Conservation (phyloP, 37 sponge, comb jelly and placozoan genomes). For the Chondrilla cf. caribensis region DNA sequence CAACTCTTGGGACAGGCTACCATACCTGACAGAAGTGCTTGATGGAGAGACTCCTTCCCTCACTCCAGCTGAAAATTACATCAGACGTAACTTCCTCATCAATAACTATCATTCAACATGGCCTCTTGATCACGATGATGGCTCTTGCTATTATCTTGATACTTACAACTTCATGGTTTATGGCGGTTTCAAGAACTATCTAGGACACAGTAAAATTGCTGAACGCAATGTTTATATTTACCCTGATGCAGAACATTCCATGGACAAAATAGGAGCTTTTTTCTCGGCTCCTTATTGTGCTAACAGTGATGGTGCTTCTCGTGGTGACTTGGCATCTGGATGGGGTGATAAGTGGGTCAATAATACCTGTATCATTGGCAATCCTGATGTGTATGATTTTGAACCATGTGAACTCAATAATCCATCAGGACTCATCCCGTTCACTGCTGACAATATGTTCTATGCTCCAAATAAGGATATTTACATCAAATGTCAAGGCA, state of each 20-base stretch:
- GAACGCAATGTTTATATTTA: slow-evolving; percentile 43
- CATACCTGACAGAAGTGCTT: slow-evolving; percentile 25
- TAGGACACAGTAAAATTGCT: slow-evolving; percentile 43
- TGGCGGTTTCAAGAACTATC: slow-evolving; percentile 52
- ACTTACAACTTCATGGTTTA: slow-evolving; percentile 53
- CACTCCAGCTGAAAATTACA: slow-evolving; percentile 22
- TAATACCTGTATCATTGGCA: slow-evolving; percentile 57
- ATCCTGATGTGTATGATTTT: slow-evolving; percentile 39
- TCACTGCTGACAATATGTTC: slow-evolving; percentile 51
- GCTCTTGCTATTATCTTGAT: slow-evolving; percentile 56
- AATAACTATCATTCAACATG: slow-evolving; percentile 50
- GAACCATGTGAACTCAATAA: slow-evolving; percentile 23
- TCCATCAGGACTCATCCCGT: slow-evolving; percentile 36
- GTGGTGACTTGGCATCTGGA: slow-evolving; percentile 32
- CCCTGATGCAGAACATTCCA: slow-evolving; percentile 29
- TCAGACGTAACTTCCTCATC: slow-evolving; percentile 45
- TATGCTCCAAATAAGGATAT: slow-evolving; percentile 39
- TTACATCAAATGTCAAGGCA: slow-evolving; percentile 35
- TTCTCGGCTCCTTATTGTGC: slow-evolving; percentile 39
- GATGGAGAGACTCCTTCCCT: slow-evolving; percentile 28
- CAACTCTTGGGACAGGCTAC: slow-evolving; percentile 58
- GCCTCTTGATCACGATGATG: slow-evolving; percentile 66
- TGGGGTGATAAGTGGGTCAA: slow-evolving; percentile 54
- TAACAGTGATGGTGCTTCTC: slow-evolving; percentile 39
- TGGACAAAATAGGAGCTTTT: not conserved